Base-by-base conservation (phyloP, 1,140 invertebrate genomes). In the Yoshiicerus persimilis region DNA sequence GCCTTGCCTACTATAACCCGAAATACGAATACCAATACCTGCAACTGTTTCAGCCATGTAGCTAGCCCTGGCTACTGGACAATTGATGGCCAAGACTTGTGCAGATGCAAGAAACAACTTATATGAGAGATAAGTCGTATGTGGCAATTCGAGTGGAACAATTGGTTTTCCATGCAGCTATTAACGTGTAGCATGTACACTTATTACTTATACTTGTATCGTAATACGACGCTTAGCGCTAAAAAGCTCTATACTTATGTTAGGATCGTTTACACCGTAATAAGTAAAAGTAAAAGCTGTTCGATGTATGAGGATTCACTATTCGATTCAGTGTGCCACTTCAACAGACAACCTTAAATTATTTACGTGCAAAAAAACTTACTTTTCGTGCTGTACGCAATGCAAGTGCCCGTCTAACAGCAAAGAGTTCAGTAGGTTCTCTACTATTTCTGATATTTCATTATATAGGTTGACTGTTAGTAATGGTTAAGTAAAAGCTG, bases 361-460 rank as follows among this genome's bases (percentile, higher is more conserved):
- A 80, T 80, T 30, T 80, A 36, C 30, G 75, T 38, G 75, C 75
- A 80, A 80, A 80, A 64, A 80, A 80, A 36, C 30, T 80, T 5
- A 80, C 32, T 80, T 32, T 80, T 80, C 75, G 75, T 80, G 32
- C 30, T 36, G 32, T 23, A 80, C 75, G 32, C 66, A 70, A 80
- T 80, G 32, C 30, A 80, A 80, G 64, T 70, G 47, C n/a, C 66
- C 66, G 66, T 70, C 9, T 10, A 30, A 20, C 75, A 38, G 75
- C 75, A 80, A 80, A 80, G 20, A 80, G 75, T 80, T 80, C 75
- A 80, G 75, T 80, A 80, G 75, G 75, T 80, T 80, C 75, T 80
- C 75, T 36, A 16, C 27, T 70, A 80, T 80, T 80, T 80, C 32
- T 80, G 75, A 80, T 20, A 38, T 80, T 80, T 80, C 75, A 80